These are phyloP conservation scores for Okapia johnstoni DNA, from an alignment of 2,113 vertebrate species.

Conservation along the genomic window DNA sequence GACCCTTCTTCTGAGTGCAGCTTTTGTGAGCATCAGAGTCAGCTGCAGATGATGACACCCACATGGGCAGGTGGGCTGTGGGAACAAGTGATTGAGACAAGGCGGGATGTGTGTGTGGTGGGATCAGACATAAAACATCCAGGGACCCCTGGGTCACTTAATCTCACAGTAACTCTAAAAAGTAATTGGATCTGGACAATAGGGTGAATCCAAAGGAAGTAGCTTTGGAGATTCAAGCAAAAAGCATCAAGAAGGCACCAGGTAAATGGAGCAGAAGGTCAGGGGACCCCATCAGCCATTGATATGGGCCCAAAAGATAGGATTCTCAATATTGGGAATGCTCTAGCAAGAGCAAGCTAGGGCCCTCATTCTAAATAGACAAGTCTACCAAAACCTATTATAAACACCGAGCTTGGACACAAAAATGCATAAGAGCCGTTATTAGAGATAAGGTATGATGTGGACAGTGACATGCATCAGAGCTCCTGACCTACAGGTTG, in stretches of 20 bases:
- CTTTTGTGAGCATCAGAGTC: neutral
- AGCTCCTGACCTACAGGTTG: neutral
- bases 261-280: neutral
- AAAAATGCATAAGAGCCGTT: neutral
- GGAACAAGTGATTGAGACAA: neutral
- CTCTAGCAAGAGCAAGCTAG: neutral
- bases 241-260: neutral
- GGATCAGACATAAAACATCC: neutral
- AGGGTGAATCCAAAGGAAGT: neutral
- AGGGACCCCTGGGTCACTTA: neutral
- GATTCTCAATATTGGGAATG: neutral
- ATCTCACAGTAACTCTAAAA: neutral
- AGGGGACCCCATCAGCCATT: neutral
- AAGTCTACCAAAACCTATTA: neutral
- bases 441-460: neutral
- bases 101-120: neutral
- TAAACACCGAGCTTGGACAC: neutral
- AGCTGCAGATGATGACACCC: neutral
- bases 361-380: neutral
- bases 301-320: neutral
- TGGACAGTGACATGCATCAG: neutral
- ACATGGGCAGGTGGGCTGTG: neutral
- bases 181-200: neutral
- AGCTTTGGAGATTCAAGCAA: neutral
- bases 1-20: neutral